Base-by-base conservation (phyloP, 2,797 vertebrate species). In the Hypotaenidia philippensis region DNA sequence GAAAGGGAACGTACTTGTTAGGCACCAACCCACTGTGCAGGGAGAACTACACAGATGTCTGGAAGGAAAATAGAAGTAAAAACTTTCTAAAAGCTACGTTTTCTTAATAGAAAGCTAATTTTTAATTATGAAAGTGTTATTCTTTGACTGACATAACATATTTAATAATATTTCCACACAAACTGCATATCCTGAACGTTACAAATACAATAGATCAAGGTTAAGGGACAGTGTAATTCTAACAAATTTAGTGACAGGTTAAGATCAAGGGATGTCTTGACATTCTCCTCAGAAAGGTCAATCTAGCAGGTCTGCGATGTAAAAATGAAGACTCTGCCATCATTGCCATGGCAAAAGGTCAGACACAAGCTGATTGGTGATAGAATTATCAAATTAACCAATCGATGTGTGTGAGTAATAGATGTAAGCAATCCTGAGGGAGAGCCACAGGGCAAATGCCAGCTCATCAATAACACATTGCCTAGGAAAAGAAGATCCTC, bases 381-480 rank as follows among this genome's bases (percentile, higher is more conserved):
- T 99, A 99, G 99, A 99, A 99, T 99, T 98, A 99, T 99, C 99
- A 99, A 99, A 99, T 99, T 98, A 99, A 98, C 98, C 98, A 99
- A 99, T 99, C 99, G 98, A 99, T 99, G 98, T 97, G 94, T 97
- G 98, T 98, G 98, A 98, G 98, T 98, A 98, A 98, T 98, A 98
- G 98, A 98, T 98, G 98, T 98, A 98, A 98, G 98, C 98, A 97
- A 97, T 97, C 98, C 98, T 98, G 97, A 92, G 98, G 98, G 98
- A 98, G 97, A 97, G 97, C 98, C 98, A 98, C 98, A 98, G 98
- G 98, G 98, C 98, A 99, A 99, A 99, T 99, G 98, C 98, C 98
- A 99, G 98, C 98, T 98, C 98, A 99, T 99, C 98, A 98, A 99
- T 99, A 99, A 98, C 98, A 93, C 96, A 97, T 85, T 96, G 97